Conservation (phyloP, 1,140 invertebrate species). For the Globodera rostochiensis region DNA sequence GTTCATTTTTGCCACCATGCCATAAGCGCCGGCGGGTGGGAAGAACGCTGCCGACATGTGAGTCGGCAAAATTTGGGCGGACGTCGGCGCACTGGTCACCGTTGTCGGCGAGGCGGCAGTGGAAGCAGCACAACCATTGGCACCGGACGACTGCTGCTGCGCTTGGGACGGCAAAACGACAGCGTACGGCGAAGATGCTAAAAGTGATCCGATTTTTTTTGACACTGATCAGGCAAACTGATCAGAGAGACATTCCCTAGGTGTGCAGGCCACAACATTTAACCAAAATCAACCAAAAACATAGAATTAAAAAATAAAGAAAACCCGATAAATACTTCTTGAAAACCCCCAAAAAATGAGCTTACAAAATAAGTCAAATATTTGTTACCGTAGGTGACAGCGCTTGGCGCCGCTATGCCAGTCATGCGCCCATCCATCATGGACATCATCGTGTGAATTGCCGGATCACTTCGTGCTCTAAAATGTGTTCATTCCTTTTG, state of each 20-base stretch:
- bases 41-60: slow-evolving; percentile 9
- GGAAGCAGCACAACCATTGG: not conserved
- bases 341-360: no score
- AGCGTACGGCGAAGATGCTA: not conserved
- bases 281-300: no score
- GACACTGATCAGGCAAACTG: no score
- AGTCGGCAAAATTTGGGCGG: slow-evolving; percentile 15
- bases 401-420: not conserved
- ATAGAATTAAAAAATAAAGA: no score
- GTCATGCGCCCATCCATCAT: slow-evolving; percentile 17
- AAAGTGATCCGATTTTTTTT: no score
- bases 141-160: slow-evolving; percentile 14
- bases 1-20: slow-evolving; percentile 17
- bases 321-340: no score
- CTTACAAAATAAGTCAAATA: no score
- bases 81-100: slow-evolving; percentile 6
- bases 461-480: slow-evolving; percentile 53
- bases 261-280: no score
- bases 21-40: not conserved
- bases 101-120: slow-evolving; percentile 1
- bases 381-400: not conserved
- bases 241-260: no score
- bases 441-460: slow-evolving; percentile 50
- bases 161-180: slow-evolving; percentile 2
- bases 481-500: not conserved